phyloP scores from a whole-genome alignment of 2,888 invertebrate species.

The Elmis aenea region DNA sequence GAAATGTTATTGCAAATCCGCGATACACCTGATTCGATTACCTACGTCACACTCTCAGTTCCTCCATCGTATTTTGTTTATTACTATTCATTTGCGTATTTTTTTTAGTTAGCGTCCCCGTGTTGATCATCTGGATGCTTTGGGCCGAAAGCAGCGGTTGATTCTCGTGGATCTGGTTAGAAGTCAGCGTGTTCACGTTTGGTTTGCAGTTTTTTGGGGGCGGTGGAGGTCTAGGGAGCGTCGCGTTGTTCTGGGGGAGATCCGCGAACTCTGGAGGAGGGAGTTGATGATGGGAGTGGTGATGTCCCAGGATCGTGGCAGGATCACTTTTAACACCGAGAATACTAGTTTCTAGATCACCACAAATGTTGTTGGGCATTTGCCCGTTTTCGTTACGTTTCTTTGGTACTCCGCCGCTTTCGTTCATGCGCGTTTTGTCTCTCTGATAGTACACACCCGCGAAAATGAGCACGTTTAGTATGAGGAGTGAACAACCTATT shows the following conservation, averaged over 20 bases:
- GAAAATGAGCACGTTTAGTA: conserved; percentile 88
- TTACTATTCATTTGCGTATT: conserved; percentile 63
- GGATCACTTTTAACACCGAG: conserved; percentile 63
- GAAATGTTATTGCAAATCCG: conserved; percentile 22
- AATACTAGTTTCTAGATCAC: conserved; percentile 66
- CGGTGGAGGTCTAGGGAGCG: conserved; percentile 68
- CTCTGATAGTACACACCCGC: conserved; percentile 92
- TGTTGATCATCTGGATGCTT: conserved; percentile 73
- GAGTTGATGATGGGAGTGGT: conserved; percentile 72
- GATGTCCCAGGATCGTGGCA: conserved; percentile 68
- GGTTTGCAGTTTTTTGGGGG: conserved; percentile 60
- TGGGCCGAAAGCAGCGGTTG: conserved; percentile 68
- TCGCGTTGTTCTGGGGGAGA: conserved; percentile 65
- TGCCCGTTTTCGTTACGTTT: conserved; percentile 79
- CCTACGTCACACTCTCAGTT: conserved; percentile 74
- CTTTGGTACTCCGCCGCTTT: conserved; percentile 54
- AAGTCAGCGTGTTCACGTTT: conserved; percentile 48
- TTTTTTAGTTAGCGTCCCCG: conserved; percentile 72
- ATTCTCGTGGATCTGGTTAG: conserved; percentile 62
- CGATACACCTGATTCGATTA: conserved; percentile 15
- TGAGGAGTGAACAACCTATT: conserved; percentile 87
- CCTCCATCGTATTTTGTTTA: conserved; percentile 67
- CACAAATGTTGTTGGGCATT: conserved; percentile 84
- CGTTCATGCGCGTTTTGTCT: conserved; percentile 71
- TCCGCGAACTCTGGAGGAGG: conserved; percentile 83